Evolutionary conservation across 2,113 vertebrate genomes (phyloP), one percentile per base, ranked within the genome.

Genomic region (Oriolus oriolus): DNA sequence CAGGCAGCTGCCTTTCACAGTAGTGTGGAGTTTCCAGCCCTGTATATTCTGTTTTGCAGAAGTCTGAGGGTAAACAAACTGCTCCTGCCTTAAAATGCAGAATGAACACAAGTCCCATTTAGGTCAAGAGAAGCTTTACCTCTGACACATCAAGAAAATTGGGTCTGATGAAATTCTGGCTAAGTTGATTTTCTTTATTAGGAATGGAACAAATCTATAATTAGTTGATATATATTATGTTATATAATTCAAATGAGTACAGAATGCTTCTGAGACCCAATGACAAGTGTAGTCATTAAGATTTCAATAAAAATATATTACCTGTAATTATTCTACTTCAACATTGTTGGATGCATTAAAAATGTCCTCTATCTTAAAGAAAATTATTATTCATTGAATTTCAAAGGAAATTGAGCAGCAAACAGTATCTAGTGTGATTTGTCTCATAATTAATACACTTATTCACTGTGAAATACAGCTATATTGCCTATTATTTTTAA

Each of bases 391-490:
- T 96, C 75, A 95, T 79, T 96, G 78, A 95, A 94, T 95, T 95
- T 95, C 96, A 89, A 90, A 92, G 59, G 47, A 90, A 96, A 97
- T 13, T 87, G 54, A 97, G 84, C 79, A 95, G 95, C 76, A 96
- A 97, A 94, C 54, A 89, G 42, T 84, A 91, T 69, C 76, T 94
- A 69, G 41, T 50, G 60, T 95, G 90, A 96, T 97, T 95, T 95
- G 65, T 90, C 92, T 95, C 79, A 50, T 93, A 96, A 96, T 97
- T 97, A 97, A 96, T 84, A 91, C 45, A 93, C 63, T 96, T 96
- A 92, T 9, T 96, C 88, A 94, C 84, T 73, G 22, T 96, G 84
- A 96, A 96, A 86, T 96, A 93, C 35, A 92, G 70, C 35, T 93
- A 86, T 88, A 95, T 82, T 88, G 63, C 35, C 71, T 16, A 82